These are phyloP conservation scores for Xanthia icteritia DNA, from an alignment of 2,888 invertebrate genomes.

Conservation along the genomic window DNA sequence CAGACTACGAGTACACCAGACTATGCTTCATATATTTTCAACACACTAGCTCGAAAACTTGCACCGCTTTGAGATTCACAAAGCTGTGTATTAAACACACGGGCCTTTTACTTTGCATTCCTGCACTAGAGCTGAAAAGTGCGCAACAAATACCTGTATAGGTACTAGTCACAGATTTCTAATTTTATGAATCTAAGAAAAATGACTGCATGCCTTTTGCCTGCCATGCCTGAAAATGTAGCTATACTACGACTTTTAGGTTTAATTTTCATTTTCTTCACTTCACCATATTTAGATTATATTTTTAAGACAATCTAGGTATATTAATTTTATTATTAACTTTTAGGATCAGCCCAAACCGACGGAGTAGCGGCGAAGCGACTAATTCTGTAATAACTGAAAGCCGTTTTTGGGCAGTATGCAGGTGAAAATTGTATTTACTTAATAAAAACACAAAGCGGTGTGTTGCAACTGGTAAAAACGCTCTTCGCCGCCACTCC, in stretches of 20 bases:
- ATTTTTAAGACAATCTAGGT: not conserved
- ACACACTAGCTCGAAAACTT: not conserved
- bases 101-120: not conserved
- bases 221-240: not conserved
- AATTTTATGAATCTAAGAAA: not conserved
- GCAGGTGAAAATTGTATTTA: not conserved
- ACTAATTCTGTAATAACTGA: not conserved
- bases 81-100: not conserved
- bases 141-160: not conserved
- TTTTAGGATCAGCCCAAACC: not conserved
- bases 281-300: not conserved
- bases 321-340: not conserved
- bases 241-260: not conserved
- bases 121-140: not conserved
- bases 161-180: not conserved
- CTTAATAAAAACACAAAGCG: not conserved
- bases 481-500: not conserved
- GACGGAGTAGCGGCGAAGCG: too few species aligned
- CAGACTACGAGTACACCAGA: too few species aligned
- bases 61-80: not conserved
- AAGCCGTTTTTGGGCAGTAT: not conserved
- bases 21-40: not conserved
- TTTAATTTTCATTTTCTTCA: not conserved
- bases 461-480: not conserved
- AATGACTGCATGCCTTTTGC: not conserved